Conservation (phyloP, 92 coral and sea anemone genomes). For the Blastomussa wellsi region DNA sequence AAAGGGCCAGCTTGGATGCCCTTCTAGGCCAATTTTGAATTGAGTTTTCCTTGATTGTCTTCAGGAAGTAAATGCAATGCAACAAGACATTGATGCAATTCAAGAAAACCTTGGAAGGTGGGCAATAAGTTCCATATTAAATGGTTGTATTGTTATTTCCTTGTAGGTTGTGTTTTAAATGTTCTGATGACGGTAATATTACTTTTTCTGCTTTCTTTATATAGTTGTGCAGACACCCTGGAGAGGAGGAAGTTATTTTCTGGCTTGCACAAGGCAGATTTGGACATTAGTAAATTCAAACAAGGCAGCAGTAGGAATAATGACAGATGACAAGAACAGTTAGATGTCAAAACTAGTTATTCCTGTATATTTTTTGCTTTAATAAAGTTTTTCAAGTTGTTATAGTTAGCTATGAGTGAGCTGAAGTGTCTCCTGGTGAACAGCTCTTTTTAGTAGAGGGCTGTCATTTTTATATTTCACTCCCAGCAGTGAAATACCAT, state of each 20-base stretch:
- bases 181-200: too few relatives aligned
- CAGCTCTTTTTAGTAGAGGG: too few relatives aligned
- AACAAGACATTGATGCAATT: slow-evolving; percentile 17
- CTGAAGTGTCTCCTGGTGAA: background rate
- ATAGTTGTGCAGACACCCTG: slow-evolving; percentile 50
- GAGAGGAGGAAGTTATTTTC: slow-evolving; percentile 17
- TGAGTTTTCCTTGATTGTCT: background rate
- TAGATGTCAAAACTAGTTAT: background rate
- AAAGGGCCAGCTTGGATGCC: background rate
- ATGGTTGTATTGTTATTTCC: background rate
- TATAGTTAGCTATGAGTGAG: background rate
- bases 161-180: background rate
- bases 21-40: background rate
- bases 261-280: slow-evolving; percentile 45
- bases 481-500: too few relatives aligned
- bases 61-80: slow-evolving; percentile 31
- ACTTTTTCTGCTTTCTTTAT: background rate
- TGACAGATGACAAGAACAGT: background rate
- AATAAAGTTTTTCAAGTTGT: background rate
- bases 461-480: too few relatives aligned
- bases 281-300: slow-evolving; percentile 8
- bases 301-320: background rate
- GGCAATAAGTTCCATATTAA: background rate
- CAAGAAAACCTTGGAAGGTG: slow-evolving; percentile 33
- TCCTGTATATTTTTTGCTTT: background rate